Conservation (phyloP, 2,888 invertebrate genomes). For the Carpatolechia fugitivella region DNA sequence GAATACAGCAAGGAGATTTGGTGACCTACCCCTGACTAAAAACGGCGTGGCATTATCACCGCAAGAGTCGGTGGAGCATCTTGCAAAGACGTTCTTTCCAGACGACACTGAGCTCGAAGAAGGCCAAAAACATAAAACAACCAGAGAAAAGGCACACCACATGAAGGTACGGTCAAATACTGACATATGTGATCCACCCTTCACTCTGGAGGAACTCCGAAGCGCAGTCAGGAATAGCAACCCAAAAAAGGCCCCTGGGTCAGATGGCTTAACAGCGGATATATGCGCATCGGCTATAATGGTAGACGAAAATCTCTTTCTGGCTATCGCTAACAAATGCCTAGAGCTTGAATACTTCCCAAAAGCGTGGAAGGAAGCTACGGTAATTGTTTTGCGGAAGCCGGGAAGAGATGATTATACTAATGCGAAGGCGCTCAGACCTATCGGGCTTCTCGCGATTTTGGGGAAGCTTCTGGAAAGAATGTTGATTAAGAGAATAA, state of each 20-base stretch:
- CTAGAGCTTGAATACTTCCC: slow-evolving; percentile 16
- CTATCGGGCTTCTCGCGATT: not conserved
- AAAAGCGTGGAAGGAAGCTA: slow-evolving; percentile 19
- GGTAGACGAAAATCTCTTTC: not conserved
- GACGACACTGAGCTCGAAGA: not conserved
- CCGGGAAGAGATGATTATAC: slow-evolving; percentile 18
- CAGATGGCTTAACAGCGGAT: not conserved
- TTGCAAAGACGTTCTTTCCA: not conserved
- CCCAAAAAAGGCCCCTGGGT: not conserved
- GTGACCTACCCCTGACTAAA: not conserved
- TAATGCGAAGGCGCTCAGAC: not conserved
- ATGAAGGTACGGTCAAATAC: not conserved
- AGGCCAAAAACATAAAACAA: not conserved
- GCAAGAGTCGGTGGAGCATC: not conserved
- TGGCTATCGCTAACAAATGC: slow-evolving; percentile 11
- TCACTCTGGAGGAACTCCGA: slow-evolving; percentile 11
- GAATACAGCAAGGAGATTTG: not conserved
- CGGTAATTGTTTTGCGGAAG: slow-evolving; percentile 20
- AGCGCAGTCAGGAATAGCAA: not conserved
- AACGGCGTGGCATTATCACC: not conserved
- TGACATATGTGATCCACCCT: slow-evolving; percentile 21
- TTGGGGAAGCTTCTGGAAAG: not conserved
- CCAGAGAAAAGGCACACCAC: not conserved
- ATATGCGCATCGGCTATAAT: not conserved
- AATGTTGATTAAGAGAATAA: not conserved